Base-by-base conservation (phyloP, 2,113 vertebrate genomes). In the Oxygymnocypris stewartii region DNA sequence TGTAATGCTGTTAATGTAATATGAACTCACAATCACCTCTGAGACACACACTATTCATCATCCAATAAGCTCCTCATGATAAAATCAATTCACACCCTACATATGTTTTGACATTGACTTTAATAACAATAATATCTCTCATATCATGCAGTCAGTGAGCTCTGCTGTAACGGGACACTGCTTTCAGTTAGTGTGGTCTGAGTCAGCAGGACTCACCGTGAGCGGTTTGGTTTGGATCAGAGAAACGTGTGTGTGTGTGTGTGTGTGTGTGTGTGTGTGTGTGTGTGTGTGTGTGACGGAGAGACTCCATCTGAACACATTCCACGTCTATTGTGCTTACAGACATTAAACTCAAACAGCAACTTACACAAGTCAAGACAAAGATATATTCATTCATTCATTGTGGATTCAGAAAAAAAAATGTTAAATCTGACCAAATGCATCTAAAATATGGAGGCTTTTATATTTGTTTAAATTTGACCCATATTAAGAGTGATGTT, bases 151-250 rank as follows among this genome's bases (percentile, higher is more conserved):
- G 6, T 18, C 6, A 23, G 40, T n/a, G 40, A 6, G 59, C 25
- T 11, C 23, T 28, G 61, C 13, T 76, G 42, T 14, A 42, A 57
- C 49, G 18, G 4, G 54, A 79, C 25, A 7, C 54, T 40, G 31
- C n/a, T 23, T 13, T 37, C 76, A 35, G 77, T 31, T 54, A 18
- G 13, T 49, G 76, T 77, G n/a, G 44, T 77, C 92, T 94, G 91
- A 94, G 92, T 93, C 86, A 90, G 88, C 92, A 93, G 89, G 91
- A 91, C 87, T 92, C 90, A 91, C 90, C 90, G n/a, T 86, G 92
- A 93, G 92, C 87, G 89, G 87, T 92, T 95, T 93, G 94, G 94
- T 97, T 96, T 96, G 96, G 89, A 54, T 88, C 88, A 92, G 91
- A 79, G 79, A 90, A 89, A 85, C 90, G n/a, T n/a, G n/a, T n/a